Evolutionary conservation across 2,888 invertebrate species (phyloP).

Genomic region (Atherix ibis): DNA sequence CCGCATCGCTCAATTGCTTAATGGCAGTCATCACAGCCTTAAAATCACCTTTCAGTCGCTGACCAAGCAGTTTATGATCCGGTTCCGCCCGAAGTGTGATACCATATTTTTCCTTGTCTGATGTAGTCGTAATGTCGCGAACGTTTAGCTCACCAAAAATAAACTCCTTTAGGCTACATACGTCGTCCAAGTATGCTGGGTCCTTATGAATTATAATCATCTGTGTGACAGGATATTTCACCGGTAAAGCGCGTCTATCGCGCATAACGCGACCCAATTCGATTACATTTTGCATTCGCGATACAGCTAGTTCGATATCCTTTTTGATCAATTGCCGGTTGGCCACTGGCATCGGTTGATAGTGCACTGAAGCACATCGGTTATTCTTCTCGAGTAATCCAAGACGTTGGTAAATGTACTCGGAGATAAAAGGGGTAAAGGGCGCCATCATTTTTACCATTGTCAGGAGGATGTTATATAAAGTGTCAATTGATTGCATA

Average conservation of each 20-base stretch:
- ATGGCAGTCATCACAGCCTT: conserved; percentile 72
- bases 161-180: conserved; percentile 65
- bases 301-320: conserved; percentile 76
- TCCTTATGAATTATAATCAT: conserved; percentile 89
- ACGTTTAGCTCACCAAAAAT: conserved; percentile 89
- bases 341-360: conserved; percentile 71
- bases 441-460: conserved; percentile 93
- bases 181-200: conserved; percentile 54
- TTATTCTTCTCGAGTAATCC: conserved; percentile 38
- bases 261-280: conserved; percentile 85
- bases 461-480: conserved; percentile 73
- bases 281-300: conserved; percentile 86
- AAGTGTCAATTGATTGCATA: conserved; percentile 65
- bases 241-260: conserved; percentile 82
- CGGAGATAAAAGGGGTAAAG: conserved; percentile 92
- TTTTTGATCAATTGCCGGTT: conserved; percentile 55
- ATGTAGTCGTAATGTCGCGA: conserved; percentile 62
- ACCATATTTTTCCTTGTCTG: conserved; percentile 83
- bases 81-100: conserved; percentile 85
- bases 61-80: conserved; percentile 73
- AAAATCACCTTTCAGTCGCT: conserved; percentile 75
- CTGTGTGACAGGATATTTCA: conserved; percentile 93
- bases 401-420: conserved; percentile 84
- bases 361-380: conserved; percentile 62
- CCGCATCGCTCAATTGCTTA: conserved; percentile 56